Percentiles rank a stretch among this genome's conserved stretches.
Evolutionary conservation across 2,797 vertebrate species (phyloP).

Genomic region (Acanthiza pusilla): DNA sequence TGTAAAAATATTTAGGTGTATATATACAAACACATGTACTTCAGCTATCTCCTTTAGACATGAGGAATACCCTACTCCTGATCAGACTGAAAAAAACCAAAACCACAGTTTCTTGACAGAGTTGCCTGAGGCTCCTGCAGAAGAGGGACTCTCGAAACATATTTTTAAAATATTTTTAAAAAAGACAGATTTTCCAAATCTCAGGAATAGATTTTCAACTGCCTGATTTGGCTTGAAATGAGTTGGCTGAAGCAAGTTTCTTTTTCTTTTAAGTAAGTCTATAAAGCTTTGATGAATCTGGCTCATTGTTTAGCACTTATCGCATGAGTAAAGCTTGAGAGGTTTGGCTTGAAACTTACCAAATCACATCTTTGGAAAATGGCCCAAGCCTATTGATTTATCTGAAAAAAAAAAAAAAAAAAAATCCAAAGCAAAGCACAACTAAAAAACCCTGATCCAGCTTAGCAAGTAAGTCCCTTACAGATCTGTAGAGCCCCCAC

Average conservation of each 20-base stretch:
- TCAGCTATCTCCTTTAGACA: background rate
- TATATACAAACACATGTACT: background rate
- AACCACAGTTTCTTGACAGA: background rate
- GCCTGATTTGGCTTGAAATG: conserved; percentile 52
- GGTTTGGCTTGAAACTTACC: conserved; percentile 64
- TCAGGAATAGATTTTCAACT: conserved; percentile 54
- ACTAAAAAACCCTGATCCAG: conserved; percentile 25
- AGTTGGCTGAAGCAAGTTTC: conserved; percentile 54
- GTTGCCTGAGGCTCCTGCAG: conserved; percentile 25
- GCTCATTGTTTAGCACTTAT: conserved; percentile 64
- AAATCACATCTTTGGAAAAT: conserved; percentile 64
- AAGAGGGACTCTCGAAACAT: conserved; percentile 18
- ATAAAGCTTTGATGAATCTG: conserved; percentile 65
- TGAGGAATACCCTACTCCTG: background rate
- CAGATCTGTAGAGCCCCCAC: background rate
- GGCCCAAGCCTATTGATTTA: conserved; percentile 57
- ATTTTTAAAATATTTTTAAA: background rate
- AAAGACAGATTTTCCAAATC: conserved; percentile 39
- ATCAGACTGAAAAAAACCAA: background rate
- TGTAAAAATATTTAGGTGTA: conserved; percentile 3
- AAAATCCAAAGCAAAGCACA: background rate
- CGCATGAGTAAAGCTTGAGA: conserved; percentile 67
- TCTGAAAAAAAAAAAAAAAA: background rate
- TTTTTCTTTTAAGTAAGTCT: conserved; percentile 60
- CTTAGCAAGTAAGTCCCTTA: conserved; percentile 29